Evolutionary conservation across 2,113 vertebrate genomes (phyloP), one percentile per base, ranked within the genome.

Genomic region (Indicator maculatus): DNA sequence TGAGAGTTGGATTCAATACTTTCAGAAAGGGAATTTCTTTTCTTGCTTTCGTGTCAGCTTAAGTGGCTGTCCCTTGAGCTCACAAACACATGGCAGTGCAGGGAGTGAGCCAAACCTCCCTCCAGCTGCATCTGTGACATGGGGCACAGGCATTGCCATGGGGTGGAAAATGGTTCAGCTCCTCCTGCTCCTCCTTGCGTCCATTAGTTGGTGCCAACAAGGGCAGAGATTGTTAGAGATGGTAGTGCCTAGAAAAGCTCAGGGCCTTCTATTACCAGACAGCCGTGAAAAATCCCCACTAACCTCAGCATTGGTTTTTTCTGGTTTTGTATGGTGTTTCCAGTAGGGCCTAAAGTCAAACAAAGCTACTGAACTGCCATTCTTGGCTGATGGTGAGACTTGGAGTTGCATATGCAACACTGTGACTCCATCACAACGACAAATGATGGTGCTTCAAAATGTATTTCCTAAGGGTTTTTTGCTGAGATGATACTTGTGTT

Each of bases 131-230:
- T 27, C 38, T 8, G 6, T 23, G 38, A 38, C 38, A 19, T 0
- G 2, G 38, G 1, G 6, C 8, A 21, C 38, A 0, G 0, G 9
- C 31, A 56, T n/a, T 28, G 8, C 30, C 1, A 0, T 1, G 1
- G 33, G 36, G 8, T 16, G 36, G 33, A 67, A 86, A 50, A 50
- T 14, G 8, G 4, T 24, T 90, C 56, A 2, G 4, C 3, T 74
- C 56, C 52, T 33, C 16, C 59, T 63, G 63, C 56, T 83, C 33
- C 1, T 4, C 18, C 27, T 79, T 47, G 9, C 58, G 13, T 6
- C 16, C 59, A 2, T 16, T 66, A 70, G 47, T 18, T 3, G 1
- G 16, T 56, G 41, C 18, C 72, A 66, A n/a, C 44, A 61, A 75
- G 39, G 47, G n/a, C 58, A 79, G 39, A 2, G 5, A 18, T 18